A percentile compares a stretch with the other conserved stretches of the same genome.
These are phyloP conservation scores for Temnothorax curvispinosus DNA, from an alignment of 1,140 invertebrate genomes.

Conservation along the genomic window DNA sequence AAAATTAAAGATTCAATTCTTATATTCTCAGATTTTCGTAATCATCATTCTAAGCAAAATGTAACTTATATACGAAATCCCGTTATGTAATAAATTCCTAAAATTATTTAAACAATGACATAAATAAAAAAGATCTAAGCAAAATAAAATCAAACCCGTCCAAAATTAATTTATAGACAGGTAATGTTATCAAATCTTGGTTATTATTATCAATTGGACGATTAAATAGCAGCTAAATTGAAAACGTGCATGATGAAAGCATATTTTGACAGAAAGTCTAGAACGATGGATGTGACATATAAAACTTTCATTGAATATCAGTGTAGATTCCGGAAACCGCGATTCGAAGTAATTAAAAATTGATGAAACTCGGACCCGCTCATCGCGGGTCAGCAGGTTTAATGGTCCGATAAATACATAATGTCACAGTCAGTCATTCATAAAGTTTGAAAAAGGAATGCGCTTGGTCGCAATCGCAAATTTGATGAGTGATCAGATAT, in stretches of 20 bases:
- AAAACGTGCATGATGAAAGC: slow-evolving; percentile 18
- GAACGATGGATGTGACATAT: not conserved
- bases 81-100: no score
- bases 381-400: slow-evolving; percentile 39
- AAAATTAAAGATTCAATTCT: no score
- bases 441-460: slow-evolving; percentile 43
- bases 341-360: slow-evolving; percentile 61
- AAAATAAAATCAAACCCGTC: not conserved
- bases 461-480: slow-evolving; percentile 42
- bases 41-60: no score
- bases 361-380: slow-evolving; percentile 3
- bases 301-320: not conserved
- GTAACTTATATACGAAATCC: no score
- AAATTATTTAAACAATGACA: no score
- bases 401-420: slow-evolving; percentile 70
- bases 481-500: slow-evolving; percentile 55
- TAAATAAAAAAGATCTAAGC: not conserved
- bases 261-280: slow-evolving; percentile 30
- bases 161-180: not conserved
- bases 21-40: no score
- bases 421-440: slow-evolving; percentile 45
- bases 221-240: slow-evolving; percentile 12
- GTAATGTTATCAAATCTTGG: not conserved
- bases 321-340: not conserved
- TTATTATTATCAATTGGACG: not conserved